These are phyloP conservation scores for Lineus longissimus DNA, from an alignment of 1,140 invertebrate genomes.

Conservation along the genomic window DNA sequence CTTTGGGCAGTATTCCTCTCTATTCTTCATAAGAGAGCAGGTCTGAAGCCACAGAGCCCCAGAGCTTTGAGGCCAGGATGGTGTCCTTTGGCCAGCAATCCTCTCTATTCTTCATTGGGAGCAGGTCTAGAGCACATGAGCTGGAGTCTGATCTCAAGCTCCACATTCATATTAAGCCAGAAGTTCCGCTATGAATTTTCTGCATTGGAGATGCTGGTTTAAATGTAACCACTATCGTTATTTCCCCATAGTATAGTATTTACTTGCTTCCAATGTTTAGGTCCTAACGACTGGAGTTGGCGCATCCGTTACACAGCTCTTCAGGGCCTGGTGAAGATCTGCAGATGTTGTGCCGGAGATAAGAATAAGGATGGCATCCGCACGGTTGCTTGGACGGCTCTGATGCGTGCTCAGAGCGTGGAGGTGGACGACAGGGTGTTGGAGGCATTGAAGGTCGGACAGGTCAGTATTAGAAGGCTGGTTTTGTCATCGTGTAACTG, in stretches of 20 bases:
- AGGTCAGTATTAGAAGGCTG: slow-evolving; percentile 28
- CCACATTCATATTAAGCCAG: no score
- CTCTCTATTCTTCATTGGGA: no score
- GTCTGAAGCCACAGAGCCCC: no score
- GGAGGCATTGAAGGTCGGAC: slow-evolving; percentile 51
- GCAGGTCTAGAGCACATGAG: no score
- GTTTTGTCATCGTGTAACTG: not conserved
- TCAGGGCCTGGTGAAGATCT: slow-evolving; percentile 48
- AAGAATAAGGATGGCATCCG: slow-evolving; percentile 40
- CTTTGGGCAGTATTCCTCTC: no score
- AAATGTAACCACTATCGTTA: no score
- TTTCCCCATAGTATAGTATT: not conserved
- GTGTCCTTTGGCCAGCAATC: no score
- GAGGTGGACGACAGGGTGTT: slow-evolving; percentile 49
- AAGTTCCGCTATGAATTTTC: no score
- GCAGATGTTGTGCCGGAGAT: slow-evolving; percentile 33
- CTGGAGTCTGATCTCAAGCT: no score
- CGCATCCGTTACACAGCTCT: slow-evolving; percentile 48
- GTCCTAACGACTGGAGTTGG: slow-evolving; percentile 51
- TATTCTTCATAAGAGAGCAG: no score
- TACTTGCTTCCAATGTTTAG: slow-evolving; percentile 24
- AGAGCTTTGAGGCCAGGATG: no score
- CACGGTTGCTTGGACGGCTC: slow-evolving; percentile 42
- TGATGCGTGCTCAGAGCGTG: slow-evolving; percentile 37
- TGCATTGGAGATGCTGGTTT: no score